phyloP scores from a whole-genome alignment of 2,797 vertebrate species.

The Cephalopachus bancanus region DNA sequence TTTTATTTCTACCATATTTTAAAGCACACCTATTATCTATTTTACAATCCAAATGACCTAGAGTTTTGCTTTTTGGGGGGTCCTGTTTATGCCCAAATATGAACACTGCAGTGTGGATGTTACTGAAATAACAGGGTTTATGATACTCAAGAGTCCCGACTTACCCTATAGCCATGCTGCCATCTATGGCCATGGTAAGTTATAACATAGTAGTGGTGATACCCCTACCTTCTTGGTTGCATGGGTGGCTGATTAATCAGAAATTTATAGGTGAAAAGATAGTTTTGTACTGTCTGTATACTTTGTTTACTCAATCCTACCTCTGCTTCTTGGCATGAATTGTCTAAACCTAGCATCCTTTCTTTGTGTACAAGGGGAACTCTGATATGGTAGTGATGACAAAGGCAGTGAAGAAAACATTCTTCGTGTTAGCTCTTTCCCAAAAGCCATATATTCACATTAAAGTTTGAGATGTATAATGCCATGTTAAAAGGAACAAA shows the following conservation, averaged over 20 bases:
- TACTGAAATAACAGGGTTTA: background rate
- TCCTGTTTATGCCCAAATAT: background rate
- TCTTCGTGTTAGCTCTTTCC: background rate
- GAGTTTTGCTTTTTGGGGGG: background rate
- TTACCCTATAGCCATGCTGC: background rate
- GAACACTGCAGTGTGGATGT: background rate
- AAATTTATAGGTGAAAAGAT: constrained; percentile 36
- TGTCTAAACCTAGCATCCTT: constrained; percentile 44
- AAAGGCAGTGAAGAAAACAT: background rate
- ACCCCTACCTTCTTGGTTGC: background rate
- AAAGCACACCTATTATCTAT: background rate
- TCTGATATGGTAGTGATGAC: background rate
- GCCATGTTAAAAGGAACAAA: constrained; percentile 45
- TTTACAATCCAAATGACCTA: background rate
- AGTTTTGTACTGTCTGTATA: background rate
- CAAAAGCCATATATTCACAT: constrained; percentile 20
- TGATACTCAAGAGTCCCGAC: background rate
- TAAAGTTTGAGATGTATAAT: constrained; percentile 5
- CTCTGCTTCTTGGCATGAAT: constrained; percentile 37
- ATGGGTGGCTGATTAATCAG: constrained; percentile 57
- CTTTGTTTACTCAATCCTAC: constrained; percentile 14
- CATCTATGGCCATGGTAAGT: background rate
- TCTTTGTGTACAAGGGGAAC: background rate
- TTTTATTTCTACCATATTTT: constrained; percentile 17
- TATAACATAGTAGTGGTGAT: background rate